Percentiles rank a stretch among this genome's conserved stretches.
Evolutionary conservation across 2,888 invertebrate species (phyloP).

Genomic region (Digitonthophagus gazella): DNA sequence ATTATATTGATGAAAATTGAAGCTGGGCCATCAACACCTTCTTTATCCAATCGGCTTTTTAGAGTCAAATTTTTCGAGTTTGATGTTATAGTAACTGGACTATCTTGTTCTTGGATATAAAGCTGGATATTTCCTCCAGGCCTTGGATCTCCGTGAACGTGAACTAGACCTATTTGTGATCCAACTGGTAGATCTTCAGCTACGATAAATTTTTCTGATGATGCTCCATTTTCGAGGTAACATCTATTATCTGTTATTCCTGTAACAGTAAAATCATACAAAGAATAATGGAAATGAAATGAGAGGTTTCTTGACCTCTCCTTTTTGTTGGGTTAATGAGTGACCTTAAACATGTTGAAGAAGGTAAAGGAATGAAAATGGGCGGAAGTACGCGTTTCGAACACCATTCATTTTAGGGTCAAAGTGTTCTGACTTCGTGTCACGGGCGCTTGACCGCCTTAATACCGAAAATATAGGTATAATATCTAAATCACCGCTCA

Average conservation of each 20-base stretch:
- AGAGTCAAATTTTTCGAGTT: constrained; percentile 80
- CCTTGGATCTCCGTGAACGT: constrained; percentile 78
- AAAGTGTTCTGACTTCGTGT: not conserved
- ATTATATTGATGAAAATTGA: constrained; percentile 84
- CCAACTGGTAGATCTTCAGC: constrained; percentile 82
- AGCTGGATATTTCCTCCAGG: constrained; percentile 73
- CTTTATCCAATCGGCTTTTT: constrained; percentile 76
- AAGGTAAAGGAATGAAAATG: not conserved
- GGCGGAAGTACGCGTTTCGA: constrained; percentile 34
- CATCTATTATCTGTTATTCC: constrained; percentile 82
- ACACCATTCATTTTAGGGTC: constrained; percentile 31
- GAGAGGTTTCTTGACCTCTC: not conserved
- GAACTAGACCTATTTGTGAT: constrained; percentile 73
- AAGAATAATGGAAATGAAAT: too few species aligned
- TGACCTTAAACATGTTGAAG: not conserved
- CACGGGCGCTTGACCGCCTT: too few species aligned
- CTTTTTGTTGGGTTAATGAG: not conserved
- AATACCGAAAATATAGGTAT: too few species aligned
- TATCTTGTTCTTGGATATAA: constrained; percentile 73
- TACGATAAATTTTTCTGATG: constrained; percentile 88
- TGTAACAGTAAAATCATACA: constrained; percentile 41
- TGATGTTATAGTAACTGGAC: constrained; percentile 73
- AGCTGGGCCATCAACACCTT: constrained; percentile 78
- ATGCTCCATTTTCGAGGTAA: constrained; percentile 85
- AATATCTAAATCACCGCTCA: too few species aligned